These are phyloP conservation scores for Sceliomorpha sp. DNA, from an alignment of 2,888 invertebrate species.

Conservation along the genomic window DNA sequence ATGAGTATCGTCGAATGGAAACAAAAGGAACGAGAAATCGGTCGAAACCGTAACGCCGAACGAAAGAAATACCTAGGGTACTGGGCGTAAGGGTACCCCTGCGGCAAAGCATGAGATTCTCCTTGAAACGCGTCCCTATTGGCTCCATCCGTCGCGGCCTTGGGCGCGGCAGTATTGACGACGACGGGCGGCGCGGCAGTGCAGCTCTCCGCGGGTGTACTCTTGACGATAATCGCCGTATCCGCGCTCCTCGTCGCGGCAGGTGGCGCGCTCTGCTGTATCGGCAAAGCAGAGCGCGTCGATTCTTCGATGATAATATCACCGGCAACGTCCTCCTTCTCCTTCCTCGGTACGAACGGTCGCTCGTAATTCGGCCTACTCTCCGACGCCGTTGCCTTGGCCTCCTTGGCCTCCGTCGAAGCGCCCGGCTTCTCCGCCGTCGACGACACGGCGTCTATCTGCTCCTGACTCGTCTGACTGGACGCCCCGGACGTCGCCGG, in stretches of 20 bases:
- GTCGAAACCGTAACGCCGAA: too few relatives aligned
- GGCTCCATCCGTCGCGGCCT: conserved; percentile 5
- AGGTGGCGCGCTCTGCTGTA: conserved; percentile 19
- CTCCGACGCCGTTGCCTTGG: conserved; percentile 52
- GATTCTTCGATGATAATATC: conserved; percentile 67
- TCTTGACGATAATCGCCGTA: conserved; percentile 35
- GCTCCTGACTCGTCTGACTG: too few relatives aligned
- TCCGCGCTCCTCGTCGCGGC: background rate
- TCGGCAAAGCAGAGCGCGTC: conserved; percentile 5
- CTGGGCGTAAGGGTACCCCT: conserved; percentile 76
- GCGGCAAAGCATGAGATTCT: conserved; percentile 61
- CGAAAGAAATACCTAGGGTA: conserved; percentile 72
- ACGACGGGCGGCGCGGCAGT: conserved; percentile 11
- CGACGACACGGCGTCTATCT: too few relatives aligned
- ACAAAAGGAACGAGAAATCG: background rate
- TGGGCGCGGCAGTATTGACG: background rate
- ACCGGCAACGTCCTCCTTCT: conserved; percentile 60
- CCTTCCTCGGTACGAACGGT: conserved; percentile 59
- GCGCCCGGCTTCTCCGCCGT: conserved; percentile 59
- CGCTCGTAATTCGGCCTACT: conserved; percentile 63
- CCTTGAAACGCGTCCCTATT: conserved; percentile 8
- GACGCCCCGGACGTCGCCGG: conserved; percentile 49
- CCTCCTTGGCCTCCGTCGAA: conserved; percentile 57
- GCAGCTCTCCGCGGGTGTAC: background rate
- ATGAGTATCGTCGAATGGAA: background rate